Evolutionary conservation across 2,797 vertebrate genomes (phyloP).

Genomic region (Brachyrhaphis roseni): DNA sequence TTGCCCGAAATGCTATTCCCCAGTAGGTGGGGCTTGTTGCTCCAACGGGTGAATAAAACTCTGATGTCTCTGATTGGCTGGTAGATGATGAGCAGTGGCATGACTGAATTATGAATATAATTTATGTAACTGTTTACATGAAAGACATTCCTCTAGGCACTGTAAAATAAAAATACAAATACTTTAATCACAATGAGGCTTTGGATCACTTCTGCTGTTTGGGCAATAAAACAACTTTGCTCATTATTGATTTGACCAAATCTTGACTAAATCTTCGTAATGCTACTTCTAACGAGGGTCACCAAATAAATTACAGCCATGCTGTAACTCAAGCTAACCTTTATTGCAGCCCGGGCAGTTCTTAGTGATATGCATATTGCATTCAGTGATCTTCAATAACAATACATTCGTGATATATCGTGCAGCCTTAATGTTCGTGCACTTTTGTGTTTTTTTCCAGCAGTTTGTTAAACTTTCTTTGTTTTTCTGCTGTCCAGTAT

Average conservation of each 20-base stretch:
- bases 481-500: conserved; percentile 65
- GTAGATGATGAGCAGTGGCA: too few relatives aligned
- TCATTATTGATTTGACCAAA: background rate
- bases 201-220: background rate
- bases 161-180: background rate
- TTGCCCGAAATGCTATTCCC: too few relatives aligned
- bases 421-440: background rate
- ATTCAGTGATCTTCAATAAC: background rate
- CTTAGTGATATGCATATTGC: background rate
- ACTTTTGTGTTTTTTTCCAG: background rate
- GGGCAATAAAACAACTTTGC: background rate
- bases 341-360: background rate
- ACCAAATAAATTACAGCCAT: background rate
- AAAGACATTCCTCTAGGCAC: background rate
- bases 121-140: too few relatives aligned
- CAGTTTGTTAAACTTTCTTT: conserved; percentile 5
- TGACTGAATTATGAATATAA: too few relatives aligned
- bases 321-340: background rate
- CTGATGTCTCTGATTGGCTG: too few relatives aligned
- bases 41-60: too few relatives aligned
- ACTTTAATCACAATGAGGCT: background rate
- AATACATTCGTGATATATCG: background rate
- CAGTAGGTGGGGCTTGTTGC: too few relatives aligned
- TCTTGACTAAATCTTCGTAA: conserved; percentile 1
- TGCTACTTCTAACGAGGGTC: background rate